Conservation (phyloP, 2,888 invertebrate species). For the Reticulitermes lucifugus region DNA sequence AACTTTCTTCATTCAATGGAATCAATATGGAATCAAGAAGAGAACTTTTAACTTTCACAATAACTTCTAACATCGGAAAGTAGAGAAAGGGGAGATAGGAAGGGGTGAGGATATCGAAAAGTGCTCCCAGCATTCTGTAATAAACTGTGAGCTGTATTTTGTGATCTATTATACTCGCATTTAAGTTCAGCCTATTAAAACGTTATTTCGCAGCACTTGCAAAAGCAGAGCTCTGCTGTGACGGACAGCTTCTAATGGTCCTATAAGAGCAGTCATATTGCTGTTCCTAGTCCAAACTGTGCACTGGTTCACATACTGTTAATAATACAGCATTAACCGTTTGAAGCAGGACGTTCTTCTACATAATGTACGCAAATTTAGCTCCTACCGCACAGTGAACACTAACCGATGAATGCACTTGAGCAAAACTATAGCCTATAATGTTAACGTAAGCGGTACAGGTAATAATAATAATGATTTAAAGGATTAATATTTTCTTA, state of each 20-base stretch:
- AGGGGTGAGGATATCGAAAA: background rate
- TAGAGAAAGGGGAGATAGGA: background rate
- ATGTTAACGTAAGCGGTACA: no score
- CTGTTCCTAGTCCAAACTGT: background rate
- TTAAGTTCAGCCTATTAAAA: constrained; percentile 26
- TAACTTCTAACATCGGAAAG: constrained; percentile 25
- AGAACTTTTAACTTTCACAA: constrained; percentile 43
- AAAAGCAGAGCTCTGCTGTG: constrained; percentile 8
- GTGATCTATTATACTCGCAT: constrained; percentile 26
- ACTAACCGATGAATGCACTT: no score
- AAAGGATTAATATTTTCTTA: no score
- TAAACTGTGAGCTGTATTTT: constrained; percentile 2
- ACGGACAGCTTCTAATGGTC: constrained; percentile 31
- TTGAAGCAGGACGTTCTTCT: no score
- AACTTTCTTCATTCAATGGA: constrained; percentile 45
- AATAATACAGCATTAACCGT: no score
- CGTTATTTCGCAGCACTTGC: constrained; percentile 5
- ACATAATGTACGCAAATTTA: no score
- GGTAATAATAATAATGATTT: no score
- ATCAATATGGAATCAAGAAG: constrained; percentile 46
- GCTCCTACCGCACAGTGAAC: no score
- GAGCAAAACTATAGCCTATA: no score
- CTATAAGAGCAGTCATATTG: background rate
- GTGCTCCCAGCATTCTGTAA: background rate
- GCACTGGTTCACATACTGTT: no score